Percentiles rank a stretch among this genome's conserved stretches.
phyloP scores from a whole-genome alignment of 2,797 vertebrate species.

The Coracias cyanogaster region DNA sequence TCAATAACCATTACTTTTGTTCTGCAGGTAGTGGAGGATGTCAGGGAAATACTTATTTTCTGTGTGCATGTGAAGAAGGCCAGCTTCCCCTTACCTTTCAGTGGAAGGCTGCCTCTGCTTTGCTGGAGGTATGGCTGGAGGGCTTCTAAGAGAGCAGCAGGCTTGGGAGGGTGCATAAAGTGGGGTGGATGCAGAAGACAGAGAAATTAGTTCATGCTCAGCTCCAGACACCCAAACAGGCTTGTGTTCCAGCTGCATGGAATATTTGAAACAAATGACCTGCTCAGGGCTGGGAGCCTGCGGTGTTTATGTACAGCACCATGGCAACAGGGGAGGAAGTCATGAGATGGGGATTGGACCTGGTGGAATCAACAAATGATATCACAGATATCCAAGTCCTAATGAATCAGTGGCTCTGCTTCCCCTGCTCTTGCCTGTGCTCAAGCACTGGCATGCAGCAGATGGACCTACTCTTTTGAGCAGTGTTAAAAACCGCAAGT shows the following conservation, averaged over 20 bases:
- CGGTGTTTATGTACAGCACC: conserved; percentile 77
- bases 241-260: conserved; percentile 83
- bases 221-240: conserved; percentile 91
- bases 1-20: accelerated
- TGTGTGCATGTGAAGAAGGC: not conserved
- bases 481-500: not conserved
- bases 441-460: not conserved
- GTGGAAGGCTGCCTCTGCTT: conserved; percentile 45
- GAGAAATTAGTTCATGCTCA: conserved; percentile 78
- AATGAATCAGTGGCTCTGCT: conserved; percentile 30
- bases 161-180: conserved; percentile 13
- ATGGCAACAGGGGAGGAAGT: conserved; percentile 79
- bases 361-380: conserved; percentile 76
- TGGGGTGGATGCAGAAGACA: conserved; percentile 65
- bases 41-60: not conserved
- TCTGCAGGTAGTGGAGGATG: not conserved
- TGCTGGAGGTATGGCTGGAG: conserved; percentile 53
- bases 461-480: not conserved
- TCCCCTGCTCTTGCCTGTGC: not conserved
- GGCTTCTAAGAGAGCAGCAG: not conserved
- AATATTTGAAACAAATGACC: conserved; percentile 88
- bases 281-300: conserved; percentile 74
- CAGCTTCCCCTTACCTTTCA: not conserved
- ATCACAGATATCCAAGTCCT: conserved; percentile 58
- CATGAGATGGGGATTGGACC: conserved; percentile 68